Evolutionary conservation across 2,888 invertebrate genomes (phyloP), one percentile per base, ranked within the genome.

Genomic region (Notodonta dromedarius): DNA sequence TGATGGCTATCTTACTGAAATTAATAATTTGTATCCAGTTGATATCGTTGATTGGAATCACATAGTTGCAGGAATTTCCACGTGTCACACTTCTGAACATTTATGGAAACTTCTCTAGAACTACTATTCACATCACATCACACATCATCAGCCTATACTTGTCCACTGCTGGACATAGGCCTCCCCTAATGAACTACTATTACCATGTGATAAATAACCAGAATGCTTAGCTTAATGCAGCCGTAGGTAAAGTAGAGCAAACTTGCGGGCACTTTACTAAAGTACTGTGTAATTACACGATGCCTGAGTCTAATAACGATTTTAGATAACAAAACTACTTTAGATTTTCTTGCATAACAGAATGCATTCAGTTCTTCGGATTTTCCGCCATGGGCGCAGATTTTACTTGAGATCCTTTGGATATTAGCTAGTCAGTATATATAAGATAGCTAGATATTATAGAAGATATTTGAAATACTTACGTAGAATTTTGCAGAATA

Each of bases 291-390:
- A 39, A 54, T 54, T 54, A 54, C 54, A 14, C 7, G 54, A 14
- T n/a, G 54, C 39, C 39, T 35, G 14, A 54, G 54, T 53, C 9
- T 39, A 39, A 54, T 54, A 39, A 54, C 54, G 54, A 24, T 39
- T 54, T n/a, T 13, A 39, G 54, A 54, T 54, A 54, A 39, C 16
- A 32, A 6, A 32, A 50, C 50, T 8, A 16, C 8, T 50, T 50
- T 50, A 50, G 8, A 11, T 14, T 16, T 16, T 50, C 11, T n/a
- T 50, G 50, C 9, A 16, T 16, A 16, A 16, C 14, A 50, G 6
- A 42, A 5, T 46, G 5, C 13, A 46, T n/a, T 46, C 6, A 9
- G 12, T 42, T 9, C 42, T 4, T 42, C 9, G 42, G 9, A 12
- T 42, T 42, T 42, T 35, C 35, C 42, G 12, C 42, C 12, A 42